These are phyloP conservation scores for Dendrolimus kikuchii DNA, from an alignment of 1,140 invertebrate species.

Conservation along the genomic window DNA sequence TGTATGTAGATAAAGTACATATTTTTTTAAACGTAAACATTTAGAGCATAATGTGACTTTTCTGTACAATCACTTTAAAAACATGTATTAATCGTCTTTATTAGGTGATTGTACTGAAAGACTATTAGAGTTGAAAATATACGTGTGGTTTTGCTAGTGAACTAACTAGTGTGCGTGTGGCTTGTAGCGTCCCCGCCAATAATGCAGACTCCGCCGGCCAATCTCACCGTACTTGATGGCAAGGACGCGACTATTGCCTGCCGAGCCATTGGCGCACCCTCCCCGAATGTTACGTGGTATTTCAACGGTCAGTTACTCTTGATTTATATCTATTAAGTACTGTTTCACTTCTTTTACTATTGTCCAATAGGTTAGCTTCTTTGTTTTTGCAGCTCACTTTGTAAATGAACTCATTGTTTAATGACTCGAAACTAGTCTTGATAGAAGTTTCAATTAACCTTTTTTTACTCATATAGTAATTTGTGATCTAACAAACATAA, in stretches of 20 bases:
- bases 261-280: slow-evolving; percentile 89
- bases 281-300: slow-evolving; percentile 93
- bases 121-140: too few species aligned
- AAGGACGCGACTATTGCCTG: slow-evolving; percentile 92
- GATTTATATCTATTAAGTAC: neutral
- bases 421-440: too few species aligned
- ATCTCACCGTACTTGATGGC: slow-evolving; percentile 91
- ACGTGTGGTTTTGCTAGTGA: slow-evolving; percentile 22
- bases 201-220: slow-evolving; percentile 86
- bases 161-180: slow-evolving; percentile 58
- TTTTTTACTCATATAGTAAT: too few species aligned
- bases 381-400: neutral
- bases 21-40: too few species aligned
- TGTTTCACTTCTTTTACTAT: neutral
- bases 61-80: neutral
- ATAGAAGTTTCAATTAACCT: too few species aligned
- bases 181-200: slow-evolving; percentile 86
- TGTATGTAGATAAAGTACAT: too few species aligned
- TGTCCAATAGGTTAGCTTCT: neutral
- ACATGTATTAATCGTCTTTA: neutral
- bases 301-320: slow-evolving; percentile 81
- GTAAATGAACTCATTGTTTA: neutral
- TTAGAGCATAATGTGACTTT: too few species aligned
- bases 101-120: too few species aligned
- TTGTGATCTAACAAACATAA: too few species aligned